Evolutionary conservation across 64 coral and sea anemone genomes (phyloP).

Genomic region (Catalaphyllia jardinei): DNA sequence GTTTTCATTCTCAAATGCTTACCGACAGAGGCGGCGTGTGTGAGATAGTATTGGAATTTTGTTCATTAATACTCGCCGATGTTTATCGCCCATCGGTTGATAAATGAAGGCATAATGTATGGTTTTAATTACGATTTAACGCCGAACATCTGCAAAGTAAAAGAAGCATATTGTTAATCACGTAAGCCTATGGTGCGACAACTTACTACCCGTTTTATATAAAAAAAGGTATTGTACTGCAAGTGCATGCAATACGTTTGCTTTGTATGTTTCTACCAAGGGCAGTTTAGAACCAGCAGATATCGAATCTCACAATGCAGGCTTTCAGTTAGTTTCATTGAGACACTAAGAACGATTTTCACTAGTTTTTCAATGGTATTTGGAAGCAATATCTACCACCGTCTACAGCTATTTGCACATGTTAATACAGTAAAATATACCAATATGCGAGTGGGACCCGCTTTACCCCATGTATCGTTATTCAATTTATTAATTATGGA

Average conservation of each 20-base stretch:
- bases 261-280: too few relatives aligned
- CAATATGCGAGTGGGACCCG: neutral
- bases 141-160: neutral
- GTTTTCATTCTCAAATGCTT: constrained; percentile 44
- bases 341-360: too few relatives aligned
- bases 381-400: too few relatives aligned
- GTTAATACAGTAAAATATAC: neutral
- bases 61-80: constrained; percentile 29
- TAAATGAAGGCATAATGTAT: constrained; percentile 17
- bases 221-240: too few relatives aligned
- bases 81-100: constrained; percentile 20
- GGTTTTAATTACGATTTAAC: constrained; percentile 1
- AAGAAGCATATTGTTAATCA: constrained; percentile 4
- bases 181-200: neutral
- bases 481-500: constrained; percentile 34
- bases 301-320: too few relatives aligned
- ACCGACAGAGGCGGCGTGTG: constrained; percentile 34
- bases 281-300: too few relatives aligned
- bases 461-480: neutral
- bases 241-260: too few relatives aligned
- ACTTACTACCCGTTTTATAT: too few relatives aligned
- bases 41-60: constrained; percentile 41
- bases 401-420: neutral
- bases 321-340: too few relatives aligned
- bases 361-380: too few relatives aligned